Base-by-base conservation (phyloP, 2,888 invertebrate species). In the Auanema freiburgensis region DNA sequence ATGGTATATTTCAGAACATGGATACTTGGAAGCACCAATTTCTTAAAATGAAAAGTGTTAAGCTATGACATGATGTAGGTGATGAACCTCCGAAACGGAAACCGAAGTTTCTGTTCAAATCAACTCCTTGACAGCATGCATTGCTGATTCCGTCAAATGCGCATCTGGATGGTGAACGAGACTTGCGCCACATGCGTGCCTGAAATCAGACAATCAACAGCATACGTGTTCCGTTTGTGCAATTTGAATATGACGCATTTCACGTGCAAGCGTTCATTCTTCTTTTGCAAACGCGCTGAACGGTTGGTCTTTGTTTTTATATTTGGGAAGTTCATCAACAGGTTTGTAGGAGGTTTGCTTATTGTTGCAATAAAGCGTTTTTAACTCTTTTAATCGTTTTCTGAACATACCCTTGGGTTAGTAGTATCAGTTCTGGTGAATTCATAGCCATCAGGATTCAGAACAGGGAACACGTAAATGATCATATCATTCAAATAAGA, bases 381-480 rank as follows among this genome's bases (percentile, higher is more conserved):
- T 52, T 6, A 52, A 52, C n/a, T 5, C 5, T 52, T 16, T 8
- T 52, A 18, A 2, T 24, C 6, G n/a, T 52, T 52, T 52, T 10
- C 8, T 49, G 54, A 49, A 58, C 61, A 12, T 16, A 79, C 79
- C 58, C 74, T 68, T 11, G 79, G 79, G 66, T 80, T 78, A 0
- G 77, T 71, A 18, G 75, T 78, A 25, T 81, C 79, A 0, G 74
- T 73, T 52, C 81, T 63, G 8, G 81, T 81, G 67, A 65, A 81
- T 56, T 81, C 80, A 63, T 81, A 81, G 3, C 81, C 81, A 65
- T 81, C 81, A 8, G 81, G 81, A 65, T 81, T 81, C 23, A 79
- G 44, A 11, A 79, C 74, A 24, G 81, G 81, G 51, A 81, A 67
- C n/a, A 81, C 67, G 58, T 82, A 71, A 23, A 81, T 63, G 54